Evolutionary conservation across 2,113 vertebrate species (phyloP), one percentile per base, ranked within the genome.

Genomic region (Heptranchias perlo): DNA sequence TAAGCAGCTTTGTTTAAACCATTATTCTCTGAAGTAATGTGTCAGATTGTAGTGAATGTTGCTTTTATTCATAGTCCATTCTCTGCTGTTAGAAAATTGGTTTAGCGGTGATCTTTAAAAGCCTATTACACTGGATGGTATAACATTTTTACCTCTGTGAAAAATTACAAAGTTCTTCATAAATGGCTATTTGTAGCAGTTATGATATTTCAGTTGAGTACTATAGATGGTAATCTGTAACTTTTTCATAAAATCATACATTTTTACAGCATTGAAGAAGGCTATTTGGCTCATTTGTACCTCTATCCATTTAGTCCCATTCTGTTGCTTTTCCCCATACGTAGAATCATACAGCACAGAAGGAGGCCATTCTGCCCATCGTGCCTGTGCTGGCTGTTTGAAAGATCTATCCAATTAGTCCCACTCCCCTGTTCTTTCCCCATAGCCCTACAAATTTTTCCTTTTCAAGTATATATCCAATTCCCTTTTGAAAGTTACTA

Each of bases 11-110:
- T 95, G 94, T 69, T 31, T 73, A 47, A 73, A 35, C 25, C 25
- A 95, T 49, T 69, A 73, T 73, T 52, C 10, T 47, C 47, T 52
- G 39, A 95, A 95, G 64, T 28, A 95, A 93, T 62, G 89, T 95
- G 94, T 73, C 94, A 52, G 94, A 73, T 49, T 95, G 94, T 52
- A 67, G 52, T 69, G 64, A 67, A 49, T 49, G 10, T 23, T 65
- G 64, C 62, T 49, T 95, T 69, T 28, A 95, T 49, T 28, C 64
- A 35, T 13, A 52, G 0, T 47, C 39, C 0, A 52, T 95, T 31
- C 39, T 49, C 44, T 28, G 18, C 4, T 39, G 65, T 69, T 95
- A 52, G 39, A 69, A 69, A 95, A 95, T 73, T 91, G 10, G 52
- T 35, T 49, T 69, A 28, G 44, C 47, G 52, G 23, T 65, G 64